Conservation (phyloP, 2,888 invertebrate genomes). For the Cantharis rufa region DNA sequence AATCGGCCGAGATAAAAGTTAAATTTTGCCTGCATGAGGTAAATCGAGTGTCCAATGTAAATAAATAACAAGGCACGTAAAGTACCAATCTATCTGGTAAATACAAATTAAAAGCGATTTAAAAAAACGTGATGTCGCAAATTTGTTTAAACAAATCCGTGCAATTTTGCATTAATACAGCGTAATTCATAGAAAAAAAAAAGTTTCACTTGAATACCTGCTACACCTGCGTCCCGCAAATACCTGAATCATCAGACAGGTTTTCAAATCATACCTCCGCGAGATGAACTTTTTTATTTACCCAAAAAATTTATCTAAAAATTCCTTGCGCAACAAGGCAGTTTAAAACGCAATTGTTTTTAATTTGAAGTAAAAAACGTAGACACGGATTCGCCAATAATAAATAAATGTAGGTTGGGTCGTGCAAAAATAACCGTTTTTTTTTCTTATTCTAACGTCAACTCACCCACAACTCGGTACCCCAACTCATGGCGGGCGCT, state of each 20-base stretch:
- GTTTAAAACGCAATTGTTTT: not conserved
- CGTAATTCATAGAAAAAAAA: not conserved
- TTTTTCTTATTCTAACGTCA: conserved; percentile 3
- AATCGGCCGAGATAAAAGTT: not conserved
- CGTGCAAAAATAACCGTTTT: conserved; percentile 16
- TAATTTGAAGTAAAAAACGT: conserved; percentile 13
- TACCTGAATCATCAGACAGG: conserved; percentile 19
- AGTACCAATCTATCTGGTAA: not conserved
- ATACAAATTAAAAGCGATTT: no score
- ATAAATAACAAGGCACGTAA: not conserved
- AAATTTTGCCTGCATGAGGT: not conserved
- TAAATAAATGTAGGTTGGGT: conserved; percentile 28
- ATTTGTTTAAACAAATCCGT: not conserved
- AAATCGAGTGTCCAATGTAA: not conserved
- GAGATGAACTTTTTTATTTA: not conserved
- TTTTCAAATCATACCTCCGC: not conserved
- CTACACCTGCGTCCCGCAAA: conserved; percentile 21
- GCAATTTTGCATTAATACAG: not conserved
- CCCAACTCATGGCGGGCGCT: conserved; percentile 56
- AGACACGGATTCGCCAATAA: conserved; percentile 19
- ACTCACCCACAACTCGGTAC: conserved; percentile 58
- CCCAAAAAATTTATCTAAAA: not conserved
- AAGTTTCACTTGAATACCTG: not conserved
- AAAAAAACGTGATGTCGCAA: not conserved
- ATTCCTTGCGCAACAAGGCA: not conserved